Percentiles rank a stretch among this genome's conserved stretches.
Evolutionary conservation across 2,888 invertebrate genomes (phyloP).

Genomic region (Diploptera punctata): DNA sequence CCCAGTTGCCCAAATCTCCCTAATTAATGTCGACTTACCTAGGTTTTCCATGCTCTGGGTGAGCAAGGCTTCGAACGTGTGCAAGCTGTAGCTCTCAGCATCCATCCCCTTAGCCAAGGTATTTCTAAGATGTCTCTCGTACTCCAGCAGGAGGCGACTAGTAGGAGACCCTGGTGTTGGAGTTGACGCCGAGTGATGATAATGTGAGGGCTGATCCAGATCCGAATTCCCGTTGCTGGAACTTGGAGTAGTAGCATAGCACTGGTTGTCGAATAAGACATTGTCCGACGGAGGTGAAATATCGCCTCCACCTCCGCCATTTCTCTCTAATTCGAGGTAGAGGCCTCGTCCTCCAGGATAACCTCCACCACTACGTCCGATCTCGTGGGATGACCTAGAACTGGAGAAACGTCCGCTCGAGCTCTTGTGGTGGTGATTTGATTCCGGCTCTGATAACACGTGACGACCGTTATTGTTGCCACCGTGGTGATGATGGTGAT

Average conservation of each 20-base stretch:
- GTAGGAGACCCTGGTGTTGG: conserved; percentile 85
- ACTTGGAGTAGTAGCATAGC: conserved; percentile 93
- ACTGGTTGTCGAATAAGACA: conserved; percentile 94
- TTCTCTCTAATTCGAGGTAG: conserved; percentile 81
- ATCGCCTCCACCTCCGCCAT: conserved; percentile 64
- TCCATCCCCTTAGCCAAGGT: conserved; percentile 95
- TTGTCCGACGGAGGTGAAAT: conserved; percentile 90
- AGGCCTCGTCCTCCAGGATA: conserved; percentile 59
- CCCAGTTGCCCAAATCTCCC: background rate
- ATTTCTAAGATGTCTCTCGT: conserved; percentile 93
- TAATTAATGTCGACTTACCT: conserved; percentile 60
- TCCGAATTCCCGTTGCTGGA: conserved; percentile 93
- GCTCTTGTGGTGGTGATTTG: conserved; percentile 53
- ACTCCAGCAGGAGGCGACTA: conserved; percentile 84
- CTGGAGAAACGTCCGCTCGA: conserved; percentile 57
- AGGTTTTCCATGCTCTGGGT: conserved; percentile 96
- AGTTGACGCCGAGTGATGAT: conserved; percentile 57
- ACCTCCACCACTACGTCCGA: conserved; percentile 55
- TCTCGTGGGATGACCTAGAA: conserved; percentile 73
- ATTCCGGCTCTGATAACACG: conserved; percentile 57
- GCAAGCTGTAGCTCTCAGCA: conserved; percentile 92
- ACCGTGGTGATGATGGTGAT: conserved; percentile 61
- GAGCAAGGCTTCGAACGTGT: conserved; percentile 90
- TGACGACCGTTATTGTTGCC: conserved; percentile 58
- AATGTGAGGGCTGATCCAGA: conserved; percentile 70